Evolutionary conservation across 1,140 invertebrate species (phyloP).

Genomic region (Ephestia elutella): DNA sequence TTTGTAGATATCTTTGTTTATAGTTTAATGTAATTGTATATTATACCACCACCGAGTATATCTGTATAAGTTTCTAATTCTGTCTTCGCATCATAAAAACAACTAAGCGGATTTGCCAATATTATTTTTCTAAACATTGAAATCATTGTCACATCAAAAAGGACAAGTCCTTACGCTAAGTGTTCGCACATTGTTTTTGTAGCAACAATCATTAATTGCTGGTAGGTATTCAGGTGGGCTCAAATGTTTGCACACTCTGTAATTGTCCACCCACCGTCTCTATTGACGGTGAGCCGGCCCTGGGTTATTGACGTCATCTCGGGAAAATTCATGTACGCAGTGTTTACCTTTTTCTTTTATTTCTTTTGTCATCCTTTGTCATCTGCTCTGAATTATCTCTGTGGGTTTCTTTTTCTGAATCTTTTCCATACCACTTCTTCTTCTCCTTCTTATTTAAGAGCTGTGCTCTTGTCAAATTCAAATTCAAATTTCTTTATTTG

Average conservation of each 20-base stretch:
- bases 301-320: conserved; percentile 22
- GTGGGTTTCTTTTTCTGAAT: not conserved
- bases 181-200: conserved; percentile 65
- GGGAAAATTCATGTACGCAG: not conserved
- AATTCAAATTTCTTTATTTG: no score
- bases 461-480: no score
- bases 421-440: no score
- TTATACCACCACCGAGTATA: no score
- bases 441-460: no score
- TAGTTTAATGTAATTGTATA: no score
- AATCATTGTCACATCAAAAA: conserved; percentile 37
- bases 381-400: not conserved
- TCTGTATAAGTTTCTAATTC: no score
- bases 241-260: conserved; percentile 50
- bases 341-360: not conserved
- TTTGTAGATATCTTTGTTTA: no score
- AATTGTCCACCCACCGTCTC: conserved; percentile 57
- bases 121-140: no score
- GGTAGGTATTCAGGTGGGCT: conserved; percentile 57
- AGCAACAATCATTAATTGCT: conserved; percentile 57
- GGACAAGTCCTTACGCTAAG: conserved; percentile 45
- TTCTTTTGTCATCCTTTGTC: not conserved
- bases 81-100: no score
- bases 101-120: no score
- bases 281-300: conserved; percentile 45